phyloP scores from a whole-genome alignment of 2,888 invertebrate species.

The Acrobasis consociella region DNA sequence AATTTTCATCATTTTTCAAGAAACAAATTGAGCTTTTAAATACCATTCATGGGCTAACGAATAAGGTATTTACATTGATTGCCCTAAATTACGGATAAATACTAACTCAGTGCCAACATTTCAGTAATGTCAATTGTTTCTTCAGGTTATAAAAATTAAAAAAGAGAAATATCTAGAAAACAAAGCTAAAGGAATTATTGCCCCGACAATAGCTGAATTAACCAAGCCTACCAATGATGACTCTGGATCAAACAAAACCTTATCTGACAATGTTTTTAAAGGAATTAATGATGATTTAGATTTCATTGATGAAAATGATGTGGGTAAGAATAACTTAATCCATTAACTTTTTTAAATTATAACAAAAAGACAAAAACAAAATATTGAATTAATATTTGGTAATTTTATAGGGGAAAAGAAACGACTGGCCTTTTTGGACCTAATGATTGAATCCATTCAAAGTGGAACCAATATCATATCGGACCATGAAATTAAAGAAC shows the following conservation, averaged over 20 bases:
- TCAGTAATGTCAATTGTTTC: too few species aligned
- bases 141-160: constrained; percentile 83
- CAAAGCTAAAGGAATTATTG: constrained; percentile 70
- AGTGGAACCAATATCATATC: constrained; percentile 85
- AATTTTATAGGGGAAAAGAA: constrained; percentile 78
- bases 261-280: constrained; percentile 82
- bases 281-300: constrained; percentile 91
- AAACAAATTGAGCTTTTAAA: constrained; percentile 86
- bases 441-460: constrained; percentile 91
- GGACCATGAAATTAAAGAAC: constrained; percentile 90
- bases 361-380: too few species aligned
- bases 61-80: constrained; percentile 78
- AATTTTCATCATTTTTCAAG: constrained; percentile 86
- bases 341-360: not conserved
- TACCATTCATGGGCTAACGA: constrained; percentile 89
- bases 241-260: constrained; percentile 58
- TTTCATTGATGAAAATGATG: constrained; percentile 90
- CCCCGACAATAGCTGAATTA: constrained; percentile 66
- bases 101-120: too few species aligned
- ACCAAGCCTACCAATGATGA: constrained; percentile 34
- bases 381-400: too few species aligned
- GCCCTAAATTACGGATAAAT: too few species aligned
- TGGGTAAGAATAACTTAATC: constrained; percentile 73
- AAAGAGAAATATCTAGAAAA: constrained; percentile 82
- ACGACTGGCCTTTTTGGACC: constrained; percentile 91